These are phyloP conservation scores for Lepilemur ruficaudatus DNA, from an alignment of 2,797 vertebrate genomes.

Conservation along the genomic window DNA sequence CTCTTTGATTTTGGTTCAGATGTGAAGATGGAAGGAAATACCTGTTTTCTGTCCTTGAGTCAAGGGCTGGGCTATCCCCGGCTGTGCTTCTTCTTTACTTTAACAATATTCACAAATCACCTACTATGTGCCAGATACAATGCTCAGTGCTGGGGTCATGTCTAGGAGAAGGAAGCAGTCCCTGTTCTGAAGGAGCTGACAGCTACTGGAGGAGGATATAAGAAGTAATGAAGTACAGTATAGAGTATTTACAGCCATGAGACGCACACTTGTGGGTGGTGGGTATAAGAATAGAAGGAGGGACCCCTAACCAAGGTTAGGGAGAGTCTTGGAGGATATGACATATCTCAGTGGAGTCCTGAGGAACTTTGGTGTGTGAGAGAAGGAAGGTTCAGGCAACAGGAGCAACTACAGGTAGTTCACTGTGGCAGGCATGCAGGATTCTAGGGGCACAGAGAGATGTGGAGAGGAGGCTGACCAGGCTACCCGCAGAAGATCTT, in stretches of 20 bases:
- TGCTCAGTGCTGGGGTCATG: not conserved
- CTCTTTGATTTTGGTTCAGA: not conserved
- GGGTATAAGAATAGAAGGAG: not conserved
- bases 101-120: not conserved
- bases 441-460: not conserved
- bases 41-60: not conserved
- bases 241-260: not conserved
- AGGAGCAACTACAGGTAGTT: not conserved
- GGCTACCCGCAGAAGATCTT: not conserved
- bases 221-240: not conserved
- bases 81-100: not conserved
- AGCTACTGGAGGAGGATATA: not conserved
- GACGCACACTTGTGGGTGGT: too few relatives aligned
- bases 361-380: not conserved
- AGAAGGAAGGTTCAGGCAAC: not conserved
- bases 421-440: accelerated
- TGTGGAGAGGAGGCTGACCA: not conserved
- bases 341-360: not conserved
- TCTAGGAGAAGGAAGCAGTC: not conserved
- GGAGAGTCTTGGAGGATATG: not conserved
- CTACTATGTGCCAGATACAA: not conserved
- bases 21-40: not conserved
- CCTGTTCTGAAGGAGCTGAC: not conserved
- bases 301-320: not conserved
- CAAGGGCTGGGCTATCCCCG: not conserved